Conservation (phyloP, 2,113 vertebrate species). For the Hyperoodon ampullatus region DNA sequence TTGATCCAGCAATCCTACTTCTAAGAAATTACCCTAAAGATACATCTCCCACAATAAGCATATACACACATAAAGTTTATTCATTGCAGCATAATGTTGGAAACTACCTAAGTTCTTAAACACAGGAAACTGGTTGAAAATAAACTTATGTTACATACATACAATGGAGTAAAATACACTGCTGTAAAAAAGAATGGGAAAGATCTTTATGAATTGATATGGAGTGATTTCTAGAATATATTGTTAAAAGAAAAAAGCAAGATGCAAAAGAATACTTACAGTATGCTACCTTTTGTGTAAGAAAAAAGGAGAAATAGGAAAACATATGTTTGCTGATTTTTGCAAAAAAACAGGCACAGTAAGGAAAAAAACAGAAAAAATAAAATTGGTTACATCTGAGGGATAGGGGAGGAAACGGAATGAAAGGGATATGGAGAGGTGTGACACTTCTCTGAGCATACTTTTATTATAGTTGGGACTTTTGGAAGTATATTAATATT, state of each 20-base stretch:
- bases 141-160: not conserved
- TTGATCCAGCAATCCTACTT: conserved; percentile 9
- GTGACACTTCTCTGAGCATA: not conserved
- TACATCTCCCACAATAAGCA: not conserved
- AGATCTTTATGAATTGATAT: not conserved
- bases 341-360: not conserved
- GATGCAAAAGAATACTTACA: not conserved
- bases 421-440: not conserved
- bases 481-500: not conserved
- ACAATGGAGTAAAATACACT: not conserved
- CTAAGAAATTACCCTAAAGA: not conserved
- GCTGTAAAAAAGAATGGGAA: not conserved
- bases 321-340: not conserved
- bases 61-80: not conserved
- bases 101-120: not conserved
- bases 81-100: not conserved
- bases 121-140: not conserved
- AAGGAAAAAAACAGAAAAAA: not conserved
- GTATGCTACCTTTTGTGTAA: not conserved
- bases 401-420: not conserved
- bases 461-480: not conserved
- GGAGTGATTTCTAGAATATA: not conserved
- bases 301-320: not conserved
- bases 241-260: not conserved
- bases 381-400: not conserved